Evolutionary conservation across 2,888 invertebrate species (phyloP).

Genomic region (Drosophila villosipedis): DNA sequence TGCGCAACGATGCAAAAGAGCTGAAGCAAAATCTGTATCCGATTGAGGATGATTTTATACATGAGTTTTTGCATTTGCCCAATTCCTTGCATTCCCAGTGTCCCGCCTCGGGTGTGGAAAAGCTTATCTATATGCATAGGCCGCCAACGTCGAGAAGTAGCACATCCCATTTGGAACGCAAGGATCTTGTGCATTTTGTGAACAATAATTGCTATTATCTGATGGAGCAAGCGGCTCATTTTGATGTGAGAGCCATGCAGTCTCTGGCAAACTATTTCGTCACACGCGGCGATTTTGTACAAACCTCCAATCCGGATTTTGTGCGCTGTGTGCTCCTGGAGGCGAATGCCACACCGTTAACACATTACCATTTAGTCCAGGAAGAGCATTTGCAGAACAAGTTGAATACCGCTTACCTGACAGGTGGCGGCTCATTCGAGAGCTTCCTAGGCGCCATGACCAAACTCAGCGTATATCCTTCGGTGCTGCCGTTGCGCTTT

Average conservation of each 20-base stretch:
- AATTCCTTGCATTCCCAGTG: slow-evolving; percentile 89
- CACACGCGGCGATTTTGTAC: slow-evolving; percentile 86
- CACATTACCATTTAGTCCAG: slow-evolving; percentile 88
- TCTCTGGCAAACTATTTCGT: slow-evolving; percentile 81
- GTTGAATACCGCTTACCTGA: slow-evolving; percentile 89
- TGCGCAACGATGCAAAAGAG: slow-evolving; percentile 88
- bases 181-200: slow-evolving; percentile 80
- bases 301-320: slow-evolving; percentile 92
- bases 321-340: slow-evolving; percentile 91
- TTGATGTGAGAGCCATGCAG: slow-evolving; percentile 87
- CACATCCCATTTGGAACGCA: slow-evolving; percentile 81
- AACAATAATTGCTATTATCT: slow-evolving; percentile 87
- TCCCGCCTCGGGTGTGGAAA: slow-evolving; percentile 84
- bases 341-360: slow-evolving; percentile 87
- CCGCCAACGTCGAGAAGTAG: slow-evolving; percentile 12
- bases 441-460: slow-evolving; percentile 89
- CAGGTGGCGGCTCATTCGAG: slow-evolving; percentile 90
- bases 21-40: slow-evolving; percentile 89
- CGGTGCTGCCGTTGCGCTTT: slow-evolving; percentile 89
- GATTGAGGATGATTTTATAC: slow-evolving; percentile 90
- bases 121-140: slow-evolving; percentile 71
- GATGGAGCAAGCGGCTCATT: slow-evolving; percentile 90
- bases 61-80: slow-evolving; percentile 89
- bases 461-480: slow-evolving; percentile 88
- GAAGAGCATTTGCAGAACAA: slow-evolving; percentile 85